Evolutionary conservation across 2,888 invertebrate species (phyloP), one percentile per base, ranked within the genome.

Genomic region (Oligia strigilis): DNA sequence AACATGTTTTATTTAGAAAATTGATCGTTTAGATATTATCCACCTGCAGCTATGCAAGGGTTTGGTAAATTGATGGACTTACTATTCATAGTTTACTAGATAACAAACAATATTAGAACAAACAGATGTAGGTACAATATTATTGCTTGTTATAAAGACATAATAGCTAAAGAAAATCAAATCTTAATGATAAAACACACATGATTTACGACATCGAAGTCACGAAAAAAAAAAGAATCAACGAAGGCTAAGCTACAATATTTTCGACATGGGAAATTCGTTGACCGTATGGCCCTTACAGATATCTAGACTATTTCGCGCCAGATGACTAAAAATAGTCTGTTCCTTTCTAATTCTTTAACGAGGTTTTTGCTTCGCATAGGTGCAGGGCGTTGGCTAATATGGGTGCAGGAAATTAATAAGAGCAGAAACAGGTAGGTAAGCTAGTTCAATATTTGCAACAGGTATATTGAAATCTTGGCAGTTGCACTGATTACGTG

Each of bases 331-430:
- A 86, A 89, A 88, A 86, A 83, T 77, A 84, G 86, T 49, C 49
- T 13, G 49, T 88, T 88, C 90, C 90, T 89, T 86, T 88, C 87
- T 82, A 85, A 78, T 83, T 78, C 77, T 77, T 77, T 90, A 89
- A 88, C 89, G 88, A 88, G 86, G 83, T 88, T 87, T 86, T 88
- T 87, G 74, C 87, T 17, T 78, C 75, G 1, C 60, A 80, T 89
- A 87, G 74, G 86, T 83, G 83, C 80, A 84, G 86, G 90, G 89
- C 87, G 91, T 86, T 86, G 87, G 84, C 81, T 87, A 83, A 88
- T 58, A 82, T 81, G 77, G 70, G 67, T 81, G 77, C 87, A 89
- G 92, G 90, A 91, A 89, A 90, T 89, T 90, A 88, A 85, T 78
- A 80, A 64, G 79, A 80, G 79, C 75, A 85, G 78, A 80, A 84